Evolutionary conservation across 2,797 vertebrate species (phyloP).

Genomic region (Amblyraja radiata): DNA sequence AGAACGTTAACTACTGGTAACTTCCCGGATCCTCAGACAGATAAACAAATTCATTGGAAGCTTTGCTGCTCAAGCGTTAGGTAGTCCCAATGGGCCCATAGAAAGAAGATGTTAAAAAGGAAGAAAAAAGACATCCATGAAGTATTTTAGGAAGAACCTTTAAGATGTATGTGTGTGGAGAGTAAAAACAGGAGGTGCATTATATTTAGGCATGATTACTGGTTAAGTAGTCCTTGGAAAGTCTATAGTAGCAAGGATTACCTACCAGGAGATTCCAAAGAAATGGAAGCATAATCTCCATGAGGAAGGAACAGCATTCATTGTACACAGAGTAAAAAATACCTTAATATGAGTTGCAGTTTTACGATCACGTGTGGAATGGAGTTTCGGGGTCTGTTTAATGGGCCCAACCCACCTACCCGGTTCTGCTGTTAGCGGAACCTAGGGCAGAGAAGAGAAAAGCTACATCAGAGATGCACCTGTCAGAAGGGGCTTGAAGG

Average conservation of each 20-base stretch:
- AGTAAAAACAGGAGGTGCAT: background rate
- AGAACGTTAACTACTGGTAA: background rate
- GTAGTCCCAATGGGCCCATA: background rate
- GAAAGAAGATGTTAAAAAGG: background rate
- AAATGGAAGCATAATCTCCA: background rate
- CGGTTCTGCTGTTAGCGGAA: slow-evolving; percentile 35
- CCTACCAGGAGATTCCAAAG: background rate
- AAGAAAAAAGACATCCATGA: slow-evolving; percentile 6
- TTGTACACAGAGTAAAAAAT: slow-evolving; percentile 32
- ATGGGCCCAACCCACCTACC: slow-evolving; percentile 37
- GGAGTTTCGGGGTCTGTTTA: slow-evolving; percentile 36
- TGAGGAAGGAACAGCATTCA: slow-evolving; percentile 10
- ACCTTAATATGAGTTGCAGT: slow-evolving; percentile 35
- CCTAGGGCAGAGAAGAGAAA: slow-evolving; percentile 36
- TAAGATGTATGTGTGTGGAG: background rate
- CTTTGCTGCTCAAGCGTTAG: background rate
- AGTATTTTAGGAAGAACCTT: background rate
- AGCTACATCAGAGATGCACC: slow-evolving; percentile 22
- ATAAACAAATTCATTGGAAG: background rate
- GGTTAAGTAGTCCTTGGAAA: slow-evolving; percentile 23
- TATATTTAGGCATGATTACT: background rate
- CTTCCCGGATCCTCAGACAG: background rate
- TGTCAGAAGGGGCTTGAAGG: background rate
- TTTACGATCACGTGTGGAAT: slow-evolving; percentile 33
- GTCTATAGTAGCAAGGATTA: slow-evolving; percentile 8